Evolutionary conservation across 1,140 invertebrate genomes (phyloP), one percentile per base, ranked within the genome.

Genomic region (Bombus polaris): DNA sequence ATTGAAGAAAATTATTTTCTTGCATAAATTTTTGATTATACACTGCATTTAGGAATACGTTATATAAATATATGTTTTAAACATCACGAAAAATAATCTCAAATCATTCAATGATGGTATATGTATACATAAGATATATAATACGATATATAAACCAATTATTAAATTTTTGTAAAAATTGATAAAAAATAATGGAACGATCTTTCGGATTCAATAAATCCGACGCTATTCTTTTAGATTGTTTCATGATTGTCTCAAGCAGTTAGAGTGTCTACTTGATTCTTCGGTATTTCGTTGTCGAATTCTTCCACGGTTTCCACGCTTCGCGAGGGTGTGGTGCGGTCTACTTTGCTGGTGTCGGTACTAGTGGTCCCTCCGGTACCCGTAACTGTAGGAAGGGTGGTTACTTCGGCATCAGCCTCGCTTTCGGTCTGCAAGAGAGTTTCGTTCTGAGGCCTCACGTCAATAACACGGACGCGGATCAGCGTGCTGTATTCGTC

Each of bases 381-480:
- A 12, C 35, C 12, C 47, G 80, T 80, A 15, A 39, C 9, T 57
- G 80, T 82, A 59, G 91, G 62, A 37, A 85, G 47, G 10, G 86
- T 80, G 15, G 70, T 79, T 13, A 57, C 37, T n/a, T 92, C 90
- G 3, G 74, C 77, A 35, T 91, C 89, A 0, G 86, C 47, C 12
- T 85, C 92, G 68, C 68, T 87, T 12, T 57, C 90, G n/a, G 68
- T 89, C 79, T 75, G 83, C 88, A 44, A 78, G 77, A 57, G 91
- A 88, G 93, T 94, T 2, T 91, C 87, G 83, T 95, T 94, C 76
- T 93, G 88, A 1, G 96, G 96, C 85, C 95, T 93, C 1, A 96
- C 94, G 81, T 96, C 95, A 44, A 96, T 94, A 28, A 95, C 92
- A 32, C 95, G 94, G 9, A 96, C 92, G 88, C 95, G 95, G 89